These are phyloP conservation scores for Gnathonemus longibarbis DNA, from an alignment of 2,113 vertebrate species.

Conservation along the genomic window DNA sequence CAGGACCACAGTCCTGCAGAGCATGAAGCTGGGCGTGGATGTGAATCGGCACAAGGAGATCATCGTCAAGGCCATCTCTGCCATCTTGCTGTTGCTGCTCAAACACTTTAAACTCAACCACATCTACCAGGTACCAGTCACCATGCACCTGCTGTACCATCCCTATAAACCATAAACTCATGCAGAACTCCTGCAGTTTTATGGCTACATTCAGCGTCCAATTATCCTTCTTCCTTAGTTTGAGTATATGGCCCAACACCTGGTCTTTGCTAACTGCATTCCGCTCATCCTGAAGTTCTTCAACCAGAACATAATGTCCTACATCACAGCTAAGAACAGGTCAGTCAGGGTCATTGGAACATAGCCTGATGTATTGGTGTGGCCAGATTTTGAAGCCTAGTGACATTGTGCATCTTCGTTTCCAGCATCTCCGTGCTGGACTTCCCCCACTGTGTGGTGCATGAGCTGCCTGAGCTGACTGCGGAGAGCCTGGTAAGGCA, in stretches of 20 bases:
- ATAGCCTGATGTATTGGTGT: not conserved
- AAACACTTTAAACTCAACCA: conserved; percentile 98
- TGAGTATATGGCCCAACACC: conserved; percentile 96
- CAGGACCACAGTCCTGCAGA: conserved; percentile 92
- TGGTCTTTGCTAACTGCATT: conserved; percentile 98
- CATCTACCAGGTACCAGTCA: conserved; percentile 78
- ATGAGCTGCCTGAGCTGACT: conserved; percentile 89
- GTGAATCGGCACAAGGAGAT: conserved; percentile 98
- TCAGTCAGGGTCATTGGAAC: conserved; percentile 35
- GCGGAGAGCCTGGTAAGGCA: conserved; percentile 90
- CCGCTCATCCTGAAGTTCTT: conserved; percentile 98
- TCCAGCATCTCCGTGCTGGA: conserved; percentile 90
- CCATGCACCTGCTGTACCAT: not conserved
- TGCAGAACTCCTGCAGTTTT: not conserved
- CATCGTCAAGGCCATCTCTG: conserved; percentile 95
- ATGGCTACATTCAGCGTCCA: not conserved
- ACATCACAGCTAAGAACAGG: conserved; percentile 98
- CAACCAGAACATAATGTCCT: conserved; percentile 99
- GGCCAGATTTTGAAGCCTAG: not conserved
- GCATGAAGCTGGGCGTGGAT: conserved; percentile 96
- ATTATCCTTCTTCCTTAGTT: conserved; percentile 62
- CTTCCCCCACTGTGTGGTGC: conserved; percentile 86
- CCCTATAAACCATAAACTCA: not conserved
- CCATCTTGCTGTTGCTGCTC: conserved; percentile 83
- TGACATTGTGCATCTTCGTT: not conserved